phyloP scores from a whole-genome alignment of 1,140 invertebrate genomes.

The Trypoxylus dichotomus region DNA sequence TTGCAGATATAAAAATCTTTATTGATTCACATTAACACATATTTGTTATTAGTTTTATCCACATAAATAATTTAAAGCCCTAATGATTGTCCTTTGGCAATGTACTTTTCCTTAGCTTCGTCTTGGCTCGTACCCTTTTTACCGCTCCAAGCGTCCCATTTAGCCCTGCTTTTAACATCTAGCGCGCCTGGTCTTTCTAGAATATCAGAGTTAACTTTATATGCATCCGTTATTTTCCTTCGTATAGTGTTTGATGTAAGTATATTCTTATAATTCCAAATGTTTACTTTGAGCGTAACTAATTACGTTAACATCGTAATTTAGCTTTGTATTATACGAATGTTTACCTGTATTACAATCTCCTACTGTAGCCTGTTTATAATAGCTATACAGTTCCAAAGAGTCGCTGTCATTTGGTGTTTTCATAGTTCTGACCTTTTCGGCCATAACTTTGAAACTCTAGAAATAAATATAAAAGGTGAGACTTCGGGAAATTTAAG shows the following conservation, averaged over 20 bases:
- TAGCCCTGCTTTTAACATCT: conserved; percentile 81
- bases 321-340: background rate
- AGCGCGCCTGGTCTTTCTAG: conserved; percentile 34
- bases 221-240: background rate
- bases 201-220: background rate
- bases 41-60: too few species aligned
- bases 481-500: background rate
- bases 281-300: too few species aligned
- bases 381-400: conserved; percentile 75
- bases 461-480: background rate
- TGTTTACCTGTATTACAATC: conserved; percentile 70
- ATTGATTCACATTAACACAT: too few species aligned
- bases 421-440: conserved; percentile 21
- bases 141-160: conserved; percentile 90
- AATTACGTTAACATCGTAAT: background rate
- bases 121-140: conserved; percentile 80
- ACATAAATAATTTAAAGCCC: conserved; percentile 13
- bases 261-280: too few species aligned
- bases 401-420: conserved; percentile 70
- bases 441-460: background rate
- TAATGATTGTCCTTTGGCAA: conserved; percentile 68
- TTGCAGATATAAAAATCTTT: too few species aligned
- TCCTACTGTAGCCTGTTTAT: conserved; percentile 76
- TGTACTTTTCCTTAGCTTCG: conserved; percentile 82
- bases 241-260: too few species aligned